phyloP scores from a whole-genome alignment of 2,797 vertebrate species.

The Eulemur coronatus region DNA sequence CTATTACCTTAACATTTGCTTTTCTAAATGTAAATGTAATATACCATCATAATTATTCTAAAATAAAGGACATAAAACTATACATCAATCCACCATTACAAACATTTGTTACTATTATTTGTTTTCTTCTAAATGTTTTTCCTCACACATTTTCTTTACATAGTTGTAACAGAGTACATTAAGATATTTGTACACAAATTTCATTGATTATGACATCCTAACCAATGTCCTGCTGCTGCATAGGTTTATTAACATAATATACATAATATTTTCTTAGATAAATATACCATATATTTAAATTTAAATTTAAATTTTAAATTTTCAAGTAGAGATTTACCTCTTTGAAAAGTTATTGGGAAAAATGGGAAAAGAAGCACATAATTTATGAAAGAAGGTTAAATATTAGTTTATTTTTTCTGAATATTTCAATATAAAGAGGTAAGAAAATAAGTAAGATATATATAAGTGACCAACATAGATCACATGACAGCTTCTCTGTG shows the following conservation, averaged over 20 bases:
- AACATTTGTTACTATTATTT: neutral
- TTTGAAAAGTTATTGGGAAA: neutral
- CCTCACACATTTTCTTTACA: neutral
- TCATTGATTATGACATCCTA: neutral
- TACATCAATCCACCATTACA: neutral
- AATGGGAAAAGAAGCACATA: neutral
- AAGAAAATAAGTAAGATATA: neutral
- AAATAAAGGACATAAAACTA: neutral
- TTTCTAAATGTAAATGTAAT: conserved; percentile 11
- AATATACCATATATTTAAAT: neutral
- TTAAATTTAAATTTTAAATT: neutral
- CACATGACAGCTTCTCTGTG: neutral
- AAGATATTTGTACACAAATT: neutral
- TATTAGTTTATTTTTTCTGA: neutral
- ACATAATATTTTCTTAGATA: neutral
- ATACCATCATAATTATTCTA: neutral
- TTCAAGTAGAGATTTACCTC: neutral
- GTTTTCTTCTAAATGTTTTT: neutral
- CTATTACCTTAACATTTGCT: neutral
- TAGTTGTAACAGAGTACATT: neutral
- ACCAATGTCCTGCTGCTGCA: neutral
- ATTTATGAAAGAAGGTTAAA: neutral
- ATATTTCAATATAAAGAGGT: neutral
- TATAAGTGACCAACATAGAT: neutral
- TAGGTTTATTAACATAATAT: neutral